Base-by-base conservation (phyloP, 2,797 vertebrate species). In the Notolepis coatsorum region DNA sequence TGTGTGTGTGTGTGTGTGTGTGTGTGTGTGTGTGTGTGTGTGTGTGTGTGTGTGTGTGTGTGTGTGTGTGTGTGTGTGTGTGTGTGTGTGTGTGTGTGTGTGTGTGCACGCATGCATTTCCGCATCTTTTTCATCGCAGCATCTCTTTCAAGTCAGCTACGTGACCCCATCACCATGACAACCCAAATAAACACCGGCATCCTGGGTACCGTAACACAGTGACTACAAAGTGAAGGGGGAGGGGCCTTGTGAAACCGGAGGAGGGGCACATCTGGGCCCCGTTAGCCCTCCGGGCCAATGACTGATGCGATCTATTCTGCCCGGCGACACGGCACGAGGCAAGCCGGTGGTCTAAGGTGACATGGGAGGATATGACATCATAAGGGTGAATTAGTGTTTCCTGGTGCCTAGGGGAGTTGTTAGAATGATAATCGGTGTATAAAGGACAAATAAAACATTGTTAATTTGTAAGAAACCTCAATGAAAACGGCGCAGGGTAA, bases 251-350 rank as follows among this genome's bases (percentile, higher is more conserved):
- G 52, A 65, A 77, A 68, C 58, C 37, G 37, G 47, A 73, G 60
- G 59, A 51, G 48, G 30, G 41, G 38, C 18, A 68, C 84, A 87
- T 84, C 76, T 87, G 84, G 74, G 61, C 49, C 52, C 50, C 18
- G 56, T 86, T 78, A 84, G 53, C 67, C 60, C 67, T 41, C 25
- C n/a, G 15, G 42, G 39, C 68, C 61, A 69, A 53, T 78, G 82
- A 86, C 70, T 74, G 74, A 81, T 71, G 61, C 73, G 65, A 64
- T 66, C 2, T 27, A 37, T 72, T 76, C 68, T 45, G 35, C 27
- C 17, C 4, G 1, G 37, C 6, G 70, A 72, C 81, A 57, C 61
- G 42, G 35, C 3, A 1, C n/a, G 17, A 53, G 23, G 64, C 66
- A 68, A 41, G 31, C 45, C 35, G 58, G 60, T 4, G 52, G 72